Base-by-base conservation (phyloP, 1,140 invertebrate genomes). In the Halictus rubicundus region DNA sequence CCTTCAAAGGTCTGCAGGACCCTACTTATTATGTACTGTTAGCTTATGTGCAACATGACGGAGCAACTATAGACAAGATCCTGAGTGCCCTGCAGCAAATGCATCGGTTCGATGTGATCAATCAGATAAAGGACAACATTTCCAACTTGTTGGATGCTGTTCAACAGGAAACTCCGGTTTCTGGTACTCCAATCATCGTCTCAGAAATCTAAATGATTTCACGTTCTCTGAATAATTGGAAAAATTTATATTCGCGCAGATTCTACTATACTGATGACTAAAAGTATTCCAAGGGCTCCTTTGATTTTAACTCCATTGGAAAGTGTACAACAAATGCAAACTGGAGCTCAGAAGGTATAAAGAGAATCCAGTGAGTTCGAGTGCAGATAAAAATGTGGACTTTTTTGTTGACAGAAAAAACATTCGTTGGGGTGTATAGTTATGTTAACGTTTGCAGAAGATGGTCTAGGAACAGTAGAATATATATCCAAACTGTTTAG, bases 11-110 rank as follows among this genome's bases (percentile, higher is more conserved):
- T 10, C 68, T 89, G 1, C 83, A 91, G 76, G 90, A 90, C 87
- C 89, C 90, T 64, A 90, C 89, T 19, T 91, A 90, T 69, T 91
- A 91, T 76, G 90, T 91, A 12, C 74, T 91, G 60, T 68, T 91
- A 27, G 65, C 90, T 42, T 91, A 88, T 76, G 82, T 82, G 9
- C 90, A 91, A 73, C 82, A 64, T 32, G n/a, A 37, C 0, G 87
- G 88, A 9, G 86, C 90, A 77, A 90, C 88, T 21, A 63, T 91
- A 21, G 89, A 90, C 64, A 91, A 89, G 77, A 86, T 91, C 71
- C 52, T 90, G 21, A 65, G 39, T 52, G 79, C 80, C 46, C 80
- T 91, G 25, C 78, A 87, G 71, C 87, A 83, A 71, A 90, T 91
- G 37, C 72, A 87, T 57, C 84, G 89, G 21, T 70, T 86, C 16